A percentile compares a stretch with the other conserved stretches of the same genome.
Conservation (phyloP, 1,140 invertebrate genomes). For the Cyclargus thomasi region DNA sequence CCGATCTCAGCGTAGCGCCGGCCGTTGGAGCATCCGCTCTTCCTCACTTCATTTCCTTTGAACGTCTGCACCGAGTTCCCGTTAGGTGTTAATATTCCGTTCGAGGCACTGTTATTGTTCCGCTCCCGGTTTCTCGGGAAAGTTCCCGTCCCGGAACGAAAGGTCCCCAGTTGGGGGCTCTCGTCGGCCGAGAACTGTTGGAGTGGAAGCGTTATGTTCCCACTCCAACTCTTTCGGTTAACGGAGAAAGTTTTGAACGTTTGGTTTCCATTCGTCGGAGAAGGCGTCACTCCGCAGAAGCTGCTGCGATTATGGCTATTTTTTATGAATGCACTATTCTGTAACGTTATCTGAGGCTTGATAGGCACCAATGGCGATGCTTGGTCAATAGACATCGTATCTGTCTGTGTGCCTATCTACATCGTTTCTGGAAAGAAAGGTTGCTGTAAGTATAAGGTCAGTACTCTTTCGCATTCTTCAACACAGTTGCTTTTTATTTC, state of each 20-base stretch:
- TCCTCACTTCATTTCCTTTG: slow-evolving; percentile 72
- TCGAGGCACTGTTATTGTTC: slow-evolving; percentile 60
- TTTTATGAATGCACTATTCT: slow-evolving; percentile 71
- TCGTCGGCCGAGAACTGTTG: slow-evolving; percentile 61
- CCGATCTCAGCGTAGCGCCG: slow-evolving; percentile 74
- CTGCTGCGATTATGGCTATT: slow-evolving; percentile 72
- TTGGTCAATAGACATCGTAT: slow-evolving; percentile 73
- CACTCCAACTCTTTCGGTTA: slow-evolving; percentile 74
- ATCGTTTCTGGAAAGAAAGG: slow-evolving; percentile 70
- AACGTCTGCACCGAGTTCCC: slow-evolving; percentile 66
- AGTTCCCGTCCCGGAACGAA: slow-evolving; percentile 67
- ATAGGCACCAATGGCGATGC: slow-evolving; percentile 72
- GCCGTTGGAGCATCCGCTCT: slow-evolving; percentile 67
- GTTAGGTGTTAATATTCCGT: slow-evolving; percentile 74
- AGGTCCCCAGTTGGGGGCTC: slow-evolving; percentile 64
- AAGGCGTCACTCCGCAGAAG: slow-evolving; percentile 67
- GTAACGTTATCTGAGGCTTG: slow-evolving; percentile 68
- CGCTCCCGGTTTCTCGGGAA: slow-evolving; percentile 67
- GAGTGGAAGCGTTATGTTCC: slow-evolving; percentile 70
- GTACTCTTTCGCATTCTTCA: slow-evolving; percentile 40
- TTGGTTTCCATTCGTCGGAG: slow-evolving; percentile 60
- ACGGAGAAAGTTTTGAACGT: slow-evolving; percentile 70
- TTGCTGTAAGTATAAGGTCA: slow-evolving; percentile 21
- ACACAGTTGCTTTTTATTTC: slow-evolving; percentile 44
- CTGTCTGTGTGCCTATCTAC: slow-evolving; percentile 59